A percentile compares a stretch with the other conserved stretches of the same genome.
Conservation (phyloP, 2,888 invertebrate genomes). For the Epirrhoe alternata region DNA sequence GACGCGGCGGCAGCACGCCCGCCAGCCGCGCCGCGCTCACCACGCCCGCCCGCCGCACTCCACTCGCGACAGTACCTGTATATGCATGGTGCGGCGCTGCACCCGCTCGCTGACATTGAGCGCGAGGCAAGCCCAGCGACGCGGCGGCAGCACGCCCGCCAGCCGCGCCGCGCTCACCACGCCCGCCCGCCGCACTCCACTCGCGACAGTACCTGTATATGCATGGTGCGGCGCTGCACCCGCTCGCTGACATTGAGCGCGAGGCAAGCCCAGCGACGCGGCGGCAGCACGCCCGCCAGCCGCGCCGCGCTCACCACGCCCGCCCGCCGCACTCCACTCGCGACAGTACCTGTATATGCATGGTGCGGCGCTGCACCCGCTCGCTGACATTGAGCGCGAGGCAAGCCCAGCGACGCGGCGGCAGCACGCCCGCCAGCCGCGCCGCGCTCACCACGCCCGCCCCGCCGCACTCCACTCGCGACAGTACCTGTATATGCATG, state of each 20-base stretch:
- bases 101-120: constrained; percentile 20
- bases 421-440: constrained; percentile 10
- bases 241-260: constrained; percentile 21
- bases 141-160: constrained; percentile 9
- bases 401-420: constrained; percentile 9
- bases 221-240: constrained; percentile 23
- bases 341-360: constrained; percentile 58
- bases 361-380: constrained; percentile 17
- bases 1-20: constrained; percentile 8
- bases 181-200: constrained; percentile 71
- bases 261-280: constrained; percentile 9
- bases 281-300: constrained; percentile 9
- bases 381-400: constrained; percentile 19
- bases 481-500: constrained; percentile 54
- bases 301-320: constrained; percentile 20
- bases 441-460: constrained; percentile 21
- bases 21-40: constrained; percentile 17
- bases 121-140: constrained; percentile 9
- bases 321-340: constrained; percentile 77
- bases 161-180: constrained; percentile 18
- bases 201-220: constrained; percentile 67
- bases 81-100: constrained; percentile 26
- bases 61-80: constrained; percentile 74
- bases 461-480: constrained; percentile 79
- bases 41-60: constrained; percentile 62